Conservation (phyloP, 37 sponge, comb jelly and placozoan species). For the Beroe ovata region DNA sequence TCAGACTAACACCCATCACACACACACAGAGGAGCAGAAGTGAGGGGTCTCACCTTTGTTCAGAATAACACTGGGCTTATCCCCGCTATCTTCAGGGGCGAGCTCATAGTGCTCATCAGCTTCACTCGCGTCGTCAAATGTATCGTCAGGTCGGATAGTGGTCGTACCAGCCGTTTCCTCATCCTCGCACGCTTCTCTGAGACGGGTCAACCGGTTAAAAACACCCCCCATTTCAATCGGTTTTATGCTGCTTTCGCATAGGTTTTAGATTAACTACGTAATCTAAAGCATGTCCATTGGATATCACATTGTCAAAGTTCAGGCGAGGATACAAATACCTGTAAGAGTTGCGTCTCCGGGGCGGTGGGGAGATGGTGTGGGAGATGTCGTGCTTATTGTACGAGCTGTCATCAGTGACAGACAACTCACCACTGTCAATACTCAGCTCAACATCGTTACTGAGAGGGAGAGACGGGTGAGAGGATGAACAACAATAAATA, state of each 20-base stretch:
- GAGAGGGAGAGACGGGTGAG: too few species aligned
- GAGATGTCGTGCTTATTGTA: background rate
- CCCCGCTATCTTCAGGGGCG: conserved; percentile 28
- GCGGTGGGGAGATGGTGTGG: conserved; percentile 43
- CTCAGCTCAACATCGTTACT: conserved; percentile 36
- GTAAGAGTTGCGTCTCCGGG: conserved; percentile 62
- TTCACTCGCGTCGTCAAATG: conserved; percentile 8
- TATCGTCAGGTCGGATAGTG: conserved; percentile 23
- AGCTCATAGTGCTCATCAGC: conserved; percentile 60
- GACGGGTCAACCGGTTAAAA: too few species aligned
- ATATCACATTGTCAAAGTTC: too few species aligned
- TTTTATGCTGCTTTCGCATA: too few species aligned
- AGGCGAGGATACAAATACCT: too few species aligned
- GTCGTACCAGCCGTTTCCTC: conserved; percentile 12
- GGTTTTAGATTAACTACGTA: too few species aligned
- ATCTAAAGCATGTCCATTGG: too few species aligned
- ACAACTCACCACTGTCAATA: conserved; percentile 21
- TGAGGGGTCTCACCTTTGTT: conserved; percentile 48
- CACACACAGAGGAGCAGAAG: background rate
- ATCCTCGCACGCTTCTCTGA: conserved; percentile 56
- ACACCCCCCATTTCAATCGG: too few species aligned
- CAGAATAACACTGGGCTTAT: background rate
- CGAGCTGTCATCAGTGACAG: conserved; percentile 6
- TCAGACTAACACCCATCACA: background rate
- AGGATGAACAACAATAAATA: too few species aligned